phyloP scores from a whole-genome alignment of 23 tunicate species.

The Phallusia fumigata region DNA sequence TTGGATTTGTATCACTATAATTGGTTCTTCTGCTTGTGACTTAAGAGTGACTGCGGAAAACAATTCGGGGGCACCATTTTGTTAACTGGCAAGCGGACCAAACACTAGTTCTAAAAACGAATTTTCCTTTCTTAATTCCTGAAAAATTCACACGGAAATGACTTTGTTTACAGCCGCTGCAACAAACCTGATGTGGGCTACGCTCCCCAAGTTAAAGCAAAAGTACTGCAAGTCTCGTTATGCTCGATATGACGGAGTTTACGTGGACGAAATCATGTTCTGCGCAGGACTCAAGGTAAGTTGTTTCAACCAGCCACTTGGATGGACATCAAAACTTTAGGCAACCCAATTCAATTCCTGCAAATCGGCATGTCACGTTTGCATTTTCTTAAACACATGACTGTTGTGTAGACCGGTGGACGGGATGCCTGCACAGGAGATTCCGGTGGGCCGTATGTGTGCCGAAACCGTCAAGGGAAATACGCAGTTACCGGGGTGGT shows the following conservation, averaged over 20 bases:
- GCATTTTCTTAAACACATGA: neutral
- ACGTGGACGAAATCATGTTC: constrained; percentile 53
- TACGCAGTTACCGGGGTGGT: constrained; percentile 76
- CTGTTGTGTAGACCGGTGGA: constrained; percentile 60
- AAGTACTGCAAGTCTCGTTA: constrained; percentile 51
- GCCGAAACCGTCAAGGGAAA: constrained; percentile 64
- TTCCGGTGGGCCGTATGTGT: constrained; percentile 94
- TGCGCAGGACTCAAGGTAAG: constrained; percentile 89
- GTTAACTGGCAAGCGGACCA: too few relatives aligned
- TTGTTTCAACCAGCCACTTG: neutral
- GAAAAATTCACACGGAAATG: too few relatives aligned
- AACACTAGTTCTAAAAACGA: too few relatives aligned
- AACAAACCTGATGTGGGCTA: constrained; percentile 56
- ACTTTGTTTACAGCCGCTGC: constrained; percentile 57
- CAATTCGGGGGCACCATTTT: too few relatives aligned
- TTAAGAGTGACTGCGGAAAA: too few relatives aligned
- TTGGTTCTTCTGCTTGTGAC: too few relatives aligned
- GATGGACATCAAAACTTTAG: too few relatives aligned
- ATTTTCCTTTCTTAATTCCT: too few relatives aligned
- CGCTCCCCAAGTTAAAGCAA: constrained; percentile 61
- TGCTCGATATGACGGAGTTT: constrained; percentile 36
- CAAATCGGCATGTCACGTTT: too few relatives aligned
- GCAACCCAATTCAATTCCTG: too few relatives aligned
- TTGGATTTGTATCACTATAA: too few relatives aligned
- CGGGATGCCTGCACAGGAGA: constrained; percentile 89